Base-by-base conservation (phyloP, 2,113 vertebrate genomes). In the Bothrops jararaca region DNA sequence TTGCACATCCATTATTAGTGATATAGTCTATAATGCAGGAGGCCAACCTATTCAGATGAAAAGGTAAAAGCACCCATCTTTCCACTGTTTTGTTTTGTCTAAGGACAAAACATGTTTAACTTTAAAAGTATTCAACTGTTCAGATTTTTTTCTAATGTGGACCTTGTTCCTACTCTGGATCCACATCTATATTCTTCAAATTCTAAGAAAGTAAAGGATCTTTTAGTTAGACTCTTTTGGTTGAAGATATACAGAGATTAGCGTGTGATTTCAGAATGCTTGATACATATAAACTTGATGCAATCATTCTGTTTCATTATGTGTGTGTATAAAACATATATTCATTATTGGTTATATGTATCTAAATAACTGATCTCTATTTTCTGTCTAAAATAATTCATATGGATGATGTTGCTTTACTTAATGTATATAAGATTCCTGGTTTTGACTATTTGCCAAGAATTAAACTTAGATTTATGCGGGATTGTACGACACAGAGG, bases 101-200 rank as follows among this genome's bases (percentile, higher is more conserved):
- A 93, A 98, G 96, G 69, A 97, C 97, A 96, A 97, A 96, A 97
- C 97, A 95, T 98, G 97, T 90, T 97, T 97, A 88, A 98, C 97
- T 97, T 97, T 97, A 90, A 97, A 96, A 9, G 96, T 95, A 95
- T 97, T 97, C 95, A 97, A 86, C 0, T 97, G 96, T 91, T 97
- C 97, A 92, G 97, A 85, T 91, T 97, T 98, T 94, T 95, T 97
- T 96, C 96, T 97, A 89, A 94, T 53, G 90, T 92, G 89, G 52
- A 94, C 92, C 94, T 96, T 97, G 57, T n/a, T 97, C 92, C 95
- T 94, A 39, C 60, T 94, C 92, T 48, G 92, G 54, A 92, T 97
- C 94, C 87, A 95, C 89, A 92, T 69, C 89, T 91, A 64, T 93
- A 48, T 48, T 96, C 90, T 95, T 96, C 64, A 95, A 93, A 57